Evolutionary conservation across 2,797 vertebrate species (phyloP), one percentile per base, ranked within the genome.

Genomic region (Sebastes baramenuke): DNA sequence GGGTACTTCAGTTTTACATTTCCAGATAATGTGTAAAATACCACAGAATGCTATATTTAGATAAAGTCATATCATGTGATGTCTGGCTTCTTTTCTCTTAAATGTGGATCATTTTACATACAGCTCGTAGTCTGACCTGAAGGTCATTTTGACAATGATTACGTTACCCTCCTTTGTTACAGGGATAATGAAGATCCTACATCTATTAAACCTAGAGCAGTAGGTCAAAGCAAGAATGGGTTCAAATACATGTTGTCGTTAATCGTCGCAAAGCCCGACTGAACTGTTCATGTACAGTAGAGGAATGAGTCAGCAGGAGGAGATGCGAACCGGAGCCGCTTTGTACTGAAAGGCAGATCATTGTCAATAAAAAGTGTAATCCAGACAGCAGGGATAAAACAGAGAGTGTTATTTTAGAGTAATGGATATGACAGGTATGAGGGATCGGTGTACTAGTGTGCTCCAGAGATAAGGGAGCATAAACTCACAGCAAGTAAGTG

Each of bases 161-260:
- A 6, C 14, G 8, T 25, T 52, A 30, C 38, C 58, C 38, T 29
- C 11, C 38, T 83, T 86, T 87, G 27, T 90, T 84, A 56, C 24
- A 3, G 10, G 1, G 25, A 75, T 54, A 67, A 58, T 8, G 18
- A 76, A 8, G 27, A 66, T 59, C 29, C 4, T 60, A 3, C 12
- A 71, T 56, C 25, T 11, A 16, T 24, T 58, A 20, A 76, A 89
- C 88, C 18, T 58, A 36, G 73, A 20, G 9, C 34, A 87, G 77
- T 77, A 36, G 84, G 79, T 88, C 80, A 89, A 73, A 82, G n/a
- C 10, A 72, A 38, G 49, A 81, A 75, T 52, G 30, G 14, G 7
- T 30, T 66, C 8, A 24, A 22, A 60, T 32, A 24, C 60, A 77
- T 64, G 66, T 79, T 52, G 9, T 14, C 59, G 49, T 71, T 42